Percentiles rank a stretch among this genome's conserved stretches.
Conservation (phyloP, 2,113 vertebrate species). For the Leucoraja erinaceus region DNA sequence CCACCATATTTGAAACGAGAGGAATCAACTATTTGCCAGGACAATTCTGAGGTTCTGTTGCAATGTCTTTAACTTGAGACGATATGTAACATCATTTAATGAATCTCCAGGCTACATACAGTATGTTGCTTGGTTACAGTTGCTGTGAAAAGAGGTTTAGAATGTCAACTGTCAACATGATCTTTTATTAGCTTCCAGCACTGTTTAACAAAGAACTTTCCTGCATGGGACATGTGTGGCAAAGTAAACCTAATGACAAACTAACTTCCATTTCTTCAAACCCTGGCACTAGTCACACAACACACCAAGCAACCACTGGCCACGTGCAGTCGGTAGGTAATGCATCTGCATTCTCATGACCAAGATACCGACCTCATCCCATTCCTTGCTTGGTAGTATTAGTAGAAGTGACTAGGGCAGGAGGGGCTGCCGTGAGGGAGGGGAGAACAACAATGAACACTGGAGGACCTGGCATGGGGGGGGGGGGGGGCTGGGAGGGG, state of each 20-base stretch:
- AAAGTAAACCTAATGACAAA: background rate
- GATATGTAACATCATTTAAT: background rate
- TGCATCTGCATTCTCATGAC: background rate
- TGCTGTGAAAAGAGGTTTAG: background rate
- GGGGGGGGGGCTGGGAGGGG: no score
- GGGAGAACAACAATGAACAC: no score
- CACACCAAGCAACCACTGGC: background rate
- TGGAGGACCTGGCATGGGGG: no score
- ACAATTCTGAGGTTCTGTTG: background rate
- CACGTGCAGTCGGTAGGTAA: background rate
- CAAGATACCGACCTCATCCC: no score
- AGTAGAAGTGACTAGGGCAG: no score
- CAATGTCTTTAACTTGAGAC: background rate
- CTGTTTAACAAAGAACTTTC: background rate
- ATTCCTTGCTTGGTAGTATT: no score
- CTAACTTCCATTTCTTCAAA: background rate
- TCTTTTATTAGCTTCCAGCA: background rate
- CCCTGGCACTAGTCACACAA: background rate
- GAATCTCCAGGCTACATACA: background rate
- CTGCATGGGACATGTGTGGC: background rate
- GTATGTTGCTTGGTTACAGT: conserved; percentile 16
- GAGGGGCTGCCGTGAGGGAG: no score
- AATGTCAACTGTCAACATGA: conserved; percentile 7
- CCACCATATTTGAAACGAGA: background rate
- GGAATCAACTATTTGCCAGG: background rate